Percentiles rank a stretch among this genome's conserved stretches.
Conservation (phyloP, 2,888 invertebrate genomes). For the Steinernema carpocapsae region DNA sequence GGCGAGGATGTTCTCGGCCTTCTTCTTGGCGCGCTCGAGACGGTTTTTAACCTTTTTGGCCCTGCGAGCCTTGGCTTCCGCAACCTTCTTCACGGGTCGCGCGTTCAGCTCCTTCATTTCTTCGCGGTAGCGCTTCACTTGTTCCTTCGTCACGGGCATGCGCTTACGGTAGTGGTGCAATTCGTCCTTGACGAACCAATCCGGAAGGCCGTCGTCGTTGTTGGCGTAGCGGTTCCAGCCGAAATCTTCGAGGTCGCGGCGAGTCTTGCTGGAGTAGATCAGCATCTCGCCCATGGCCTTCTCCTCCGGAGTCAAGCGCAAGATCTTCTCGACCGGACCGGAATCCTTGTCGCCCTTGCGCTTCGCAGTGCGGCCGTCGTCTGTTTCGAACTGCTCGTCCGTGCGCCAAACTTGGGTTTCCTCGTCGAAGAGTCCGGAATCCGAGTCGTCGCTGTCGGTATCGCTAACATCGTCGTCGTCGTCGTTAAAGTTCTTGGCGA, state of each 20-base stretch:
- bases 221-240: constrained; percentile 74
- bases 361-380: constrained; percentile 49
- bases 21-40: constrained; percentile 91
- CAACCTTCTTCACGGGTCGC: constrained; percentile 93
- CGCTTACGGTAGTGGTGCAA: constrained; percentile 84
- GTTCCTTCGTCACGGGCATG: constrained; percentile 78
- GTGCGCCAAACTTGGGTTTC: constrained; percentile 43
- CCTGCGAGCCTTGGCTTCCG: constrained; percentile 97
- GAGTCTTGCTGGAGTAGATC: constrained; percentile 86
- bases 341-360: constrained; percentile 40
- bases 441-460: constrained; percentile 39
- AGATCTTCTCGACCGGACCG: constrained; percentile 47
- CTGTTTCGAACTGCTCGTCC: constrained; percentile 46
- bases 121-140: constrained; percentile 81
- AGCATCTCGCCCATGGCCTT: constrained; percentile 90
- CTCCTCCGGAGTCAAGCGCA: constrained; percentile 82
- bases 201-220: constrained; percentile 87
- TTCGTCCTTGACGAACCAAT: constrained; percentile 95
- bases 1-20: constrained; percentile 81
- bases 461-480: constrained; percentile 39
- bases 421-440: constrained; percentile 33
- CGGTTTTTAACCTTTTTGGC: constrained; percentile 79
- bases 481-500: constrained; percentile 43
- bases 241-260: constrained; percentile 76
- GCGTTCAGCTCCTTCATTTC: constrained; percentile 83